Evolutionary conservation across 2,888 invertebrate species (phyloP).

Genomic region (Amorpha juglandis): DNA sequence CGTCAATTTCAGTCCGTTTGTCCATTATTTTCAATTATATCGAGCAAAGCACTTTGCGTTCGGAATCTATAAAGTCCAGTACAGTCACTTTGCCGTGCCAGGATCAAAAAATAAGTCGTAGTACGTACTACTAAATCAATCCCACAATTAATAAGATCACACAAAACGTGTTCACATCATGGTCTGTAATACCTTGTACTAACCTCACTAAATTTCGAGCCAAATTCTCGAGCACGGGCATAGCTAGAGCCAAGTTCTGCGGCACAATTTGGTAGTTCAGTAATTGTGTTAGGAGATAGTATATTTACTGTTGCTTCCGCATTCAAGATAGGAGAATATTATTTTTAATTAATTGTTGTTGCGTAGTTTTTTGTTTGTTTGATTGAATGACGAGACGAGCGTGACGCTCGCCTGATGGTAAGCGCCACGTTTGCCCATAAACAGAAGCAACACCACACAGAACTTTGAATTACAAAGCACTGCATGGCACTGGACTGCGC

Average conservation of each 20-base stretch:
- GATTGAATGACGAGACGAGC: no score
- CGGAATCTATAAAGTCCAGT: no score
- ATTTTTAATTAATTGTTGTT: no score
- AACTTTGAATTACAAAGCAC: no score
- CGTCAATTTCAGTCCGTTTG: background rate
- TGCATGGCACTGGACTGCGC: no score
- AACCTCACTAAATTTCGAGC: background rate
- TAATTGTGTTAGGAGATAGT: conserved; percentile 17
- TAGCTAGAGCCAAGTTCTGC: background rate
- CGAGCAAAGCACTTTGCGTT: background rate
- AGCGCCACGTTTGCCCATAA: no score
- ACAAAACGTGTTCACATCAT: background rate
- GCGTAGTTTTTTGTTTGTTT: no score
- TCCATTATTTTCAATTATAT: conserved; percentile 14
- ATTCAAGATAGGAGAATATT: background rate
- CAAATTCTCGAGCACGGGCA: background rate
- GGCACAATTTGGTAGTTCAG: background rate
- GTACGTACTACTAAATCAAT: no score
- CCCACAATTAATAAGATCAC: background rate
- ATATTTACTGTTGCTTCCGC: background rate
- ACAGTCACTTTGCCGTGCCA: no score
- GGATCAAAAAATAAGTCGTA: no score
- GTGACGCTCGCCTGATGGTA: no score
- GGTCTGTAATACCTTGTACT: background rate
- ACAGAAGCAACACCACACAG: no score